These are phyloP conservation scores for Allygus modestus DNA, from an alignment of 2,888 invertebrate species.

Conservation along the genomic window DNA sequence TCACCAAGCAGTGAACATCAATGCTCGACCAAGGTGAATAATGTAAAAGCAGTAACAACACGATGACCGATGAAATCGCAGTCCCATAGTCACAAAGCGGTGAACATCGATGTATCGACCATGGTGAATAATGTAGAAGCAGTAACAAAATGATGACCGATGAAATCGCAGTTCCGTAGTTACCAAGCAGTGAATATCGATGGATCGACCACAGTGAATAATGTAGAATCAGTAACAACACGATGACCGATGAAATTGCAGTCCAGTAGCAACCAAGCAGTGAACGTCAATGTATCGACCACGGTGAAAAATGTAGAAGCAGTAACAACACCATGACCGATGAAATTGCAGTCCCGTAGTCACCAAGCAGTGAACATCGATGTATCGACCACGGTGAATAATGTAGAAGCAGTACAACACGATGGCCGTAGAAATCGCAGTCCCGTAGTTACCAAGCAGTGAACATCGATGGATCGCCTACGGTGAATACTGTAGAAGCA, in stretches of 20 bases:
- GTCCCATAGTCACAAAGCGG: too few species aligned
- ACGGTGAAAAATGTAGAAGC: too few species aligned
- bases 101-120: background rate
- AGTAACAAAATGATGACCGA: background rate
- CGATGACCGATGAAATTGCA: background rate
- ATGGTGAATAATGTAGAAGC: background rate
- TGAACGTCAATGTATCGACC: too few species aligned
- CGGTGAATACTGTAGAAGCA: too few species aligned
- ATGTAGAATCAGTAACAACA: too few species aligned
- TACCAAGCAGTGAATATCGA: background rate
- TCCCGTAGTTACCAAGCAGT: background rate
- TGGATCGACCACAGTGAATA: slow-evolving; percentile 15
- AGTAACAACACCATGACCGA: too few species aligned
- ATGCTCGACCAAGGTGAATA: background rate
- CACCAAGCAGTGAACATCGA: background rate
- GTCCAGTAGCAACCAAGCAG: background rate
- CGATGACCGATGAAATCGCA: slow-evolving; percentile 7
- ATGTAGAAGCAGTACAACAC: background rate
- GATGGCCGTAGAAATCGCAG: background rate
- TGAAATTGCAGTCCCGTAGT: background rate
- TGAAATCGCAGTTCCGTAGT: background rate
- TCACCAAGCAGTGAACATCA: background rate
- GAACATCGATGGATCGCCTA: background rate
- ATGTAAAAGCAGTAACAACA: background rate
- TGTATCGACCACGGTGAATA: too few species aligned